Percentiles rank a stretch among this genome's conserved stretches.
Evolutionary conservation across 1,140 invertebrate species (phyloP).

Genomic region (Dufourea novaeangliae): DNA sequence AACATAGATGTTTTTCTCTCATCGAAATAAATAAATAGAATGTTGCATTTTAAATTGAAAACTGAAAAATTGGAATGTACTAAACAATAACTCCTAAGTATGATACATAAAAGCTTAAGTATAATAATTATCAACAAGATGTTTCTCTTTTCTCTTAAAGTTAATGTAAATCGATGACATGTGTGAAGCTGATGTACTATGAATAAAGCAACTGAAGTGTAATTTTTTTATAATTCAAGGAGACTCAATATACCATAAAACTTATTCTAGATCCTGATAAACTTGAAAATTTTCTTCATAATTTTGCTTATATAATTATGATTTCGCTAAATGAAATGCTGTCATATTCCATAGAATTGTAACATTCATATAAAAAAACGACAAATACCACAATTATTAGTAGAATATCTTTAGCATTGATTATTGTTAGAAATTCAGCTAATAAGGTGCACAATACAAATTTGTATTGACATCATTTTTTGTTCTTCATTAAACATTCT

Average conservation of each 20-base stretch:
- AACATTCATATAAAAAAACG: conserved; percentile 10
- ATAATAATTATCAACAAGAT: not conserved
- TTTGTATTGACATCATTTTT: too few relatives aligned
- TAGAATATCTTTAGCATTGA: not conserved
- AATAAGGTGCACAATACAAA: not conserved
- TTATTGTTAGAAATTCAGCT: not conserved
- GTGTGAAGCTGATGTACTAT: not conserved
- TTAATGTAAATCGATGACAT: not conserved
- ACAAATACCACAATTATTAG: not conserved
- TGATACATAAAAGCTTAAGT: too few relatives aligned
- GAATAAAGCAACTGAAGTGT: not conserved
- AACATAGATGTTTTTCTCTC: not conserved
- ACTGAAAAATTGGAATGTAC: conserved; percentile 16
- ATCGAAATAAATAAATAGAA: not conserved
- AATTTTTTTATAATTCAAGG: not conserved
- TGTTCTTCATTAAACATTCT: too few relatives aligned
- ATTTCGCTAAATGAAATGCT: not conserved
- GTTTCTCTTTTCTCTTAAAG: not conserved
- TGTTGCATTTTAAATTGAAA: not conserved
- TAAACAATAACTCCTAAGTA: not conserved
- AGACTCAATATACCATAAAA: not conserved
- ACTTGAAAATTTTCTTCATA: not conserved
- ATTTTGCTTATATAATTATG: not conserved
- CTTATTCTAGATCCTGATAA: not conserved
- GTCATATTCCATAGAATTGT: not conserved